Conservation (phyloP, 2,888 invertebrate species). For the Spodoptera picta region DNA sequence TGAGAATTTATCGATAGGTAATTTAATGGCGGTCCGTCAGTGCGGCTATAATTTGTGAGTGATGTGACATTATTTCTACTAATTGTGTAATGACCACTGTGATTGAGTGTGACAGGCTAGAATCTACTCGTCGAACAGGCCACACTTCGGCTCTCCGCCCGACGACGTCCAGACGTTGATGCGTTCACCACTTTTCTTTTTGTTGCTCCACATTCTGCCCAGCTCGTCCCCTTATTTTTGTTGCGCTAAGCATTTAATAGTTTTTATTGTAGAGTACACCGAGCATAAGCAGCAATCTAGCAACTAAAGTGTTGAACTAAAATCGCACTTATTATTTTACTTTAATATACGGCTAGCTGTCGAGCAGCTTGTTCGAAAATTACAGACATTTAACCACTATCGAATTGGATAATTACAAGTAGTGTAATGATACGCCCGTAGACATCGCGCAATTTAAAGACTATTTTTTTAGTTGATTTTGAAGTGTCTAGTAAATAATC, state of each 20-base stretch:
- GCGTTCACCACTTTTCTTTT: slow-evolving; percentile 41
- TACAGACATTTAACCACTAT: slow-evolving; percentile 76
- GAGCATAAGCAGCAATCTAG: slow-evolving; percentile 56
- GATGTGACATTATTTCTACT: slow-evolving; percentile 67
- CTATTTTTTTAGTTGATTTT: slow-evolving; percentile 66
- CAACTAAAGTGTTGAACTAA: slow-evolving; percentile 71
- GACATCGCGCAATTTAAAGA: slow-evolving; percentile 71
- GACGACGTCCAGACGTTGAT: slow-evolving; percentile 30
- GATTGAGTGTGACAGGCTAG: slow-evolving; percentile 63
- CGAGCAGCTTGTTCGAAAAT: slow-evolving; percentile 74
- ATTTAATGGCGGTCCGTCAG: slow-evolving; percentile 53
- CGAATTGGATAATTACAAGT: slow-evolving; percentile 82
- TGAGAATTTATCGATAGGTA: slow-evolving; percentile 47
- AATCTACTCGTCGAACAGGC: slow-evolving; percentile 45
- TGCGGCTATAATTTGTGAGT: slow-evolving; percentile 59
- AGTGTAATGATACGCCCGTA: slow-evolving; percentile 72
- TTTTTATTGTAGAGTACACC: slow-evolving; percentile 54
- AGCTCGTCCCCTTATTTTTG: slow-evolving; percentile 56
- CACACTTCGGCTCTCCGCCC: slow-evolving; percentile 47
- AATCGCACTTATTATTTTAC: slow-evolving; percentile 74
- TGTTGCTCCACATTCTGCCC: slow-evolving; percentile 58
- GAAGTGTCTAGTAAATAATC: slow-evolving; percentile 64
- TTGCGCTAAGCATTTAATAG: slow-evolving; percentile 54
- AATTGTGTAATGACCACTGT: slow-evolving; percentile 71
- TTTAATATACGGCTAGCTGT: slow-evolving; percentile 66